Evolutionary conservation across 53 echinoderm and acorn worm genomes (phyloP).

Genomic region (Patiria pectinifera): DNA sequence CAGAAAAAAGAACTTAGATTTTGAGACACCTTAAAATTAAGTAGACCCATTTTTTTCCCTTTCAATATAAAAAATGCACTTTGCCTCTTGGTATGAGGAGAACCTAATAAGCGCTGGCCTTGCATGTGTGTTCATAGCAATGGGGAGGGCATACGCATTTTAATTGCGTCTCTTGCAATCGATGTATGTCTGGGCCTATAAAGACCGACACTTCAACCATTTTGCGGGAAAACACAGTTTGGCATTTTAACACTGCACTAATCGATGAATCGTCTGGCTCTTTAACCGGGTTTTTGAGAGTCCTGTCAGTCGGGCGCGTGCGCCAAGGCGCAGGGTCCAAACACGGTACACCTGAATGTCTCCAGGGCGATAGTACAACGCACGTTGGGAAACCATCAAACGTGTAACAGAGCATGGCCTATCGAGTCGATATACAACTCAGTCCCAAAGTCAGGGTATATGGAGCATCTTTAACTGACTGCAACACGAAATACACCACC

Average conservation of each 20-base stretch:
- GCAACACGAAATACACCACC: constrained; percentile 10
- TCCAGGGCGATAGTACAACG: constrained; percentile 5
- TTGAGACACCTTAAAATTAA: no score
- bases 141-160: neutral
- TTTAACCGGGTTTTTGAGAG: constrained; percentile 9
- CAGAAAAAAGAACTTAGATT: no score
- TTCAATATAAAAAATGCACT: neutral
- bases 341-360: constrained; percentile 16
- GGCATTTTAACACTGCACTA: neutral
- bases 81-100: neutral
- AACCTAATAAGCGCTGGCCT: neutral
- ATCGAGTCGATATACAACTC: constrained; percentile 30
- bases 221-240: neutral
- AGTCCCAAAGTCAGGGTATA: neutral
- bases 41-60: no score
- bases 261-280: neutral
- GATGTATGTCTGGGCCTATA: neutral
- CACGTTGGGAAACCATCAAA: constrained; percentile 29
- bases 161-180: neutral
- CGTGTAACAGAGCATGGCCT: constrained; percentile 10
- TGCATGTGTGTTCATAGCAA: neutral
- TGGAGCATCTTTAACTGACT: neutral
- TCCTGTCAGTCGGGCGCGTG: neutral
- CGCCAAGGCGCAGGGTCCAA: neutral
- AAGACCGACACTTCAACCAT: neutral